A percentile compares a stretch with the other conserved stretches of the same genome.
phyloP scores from a whole-genome alignment of 2,113 vertebrate species.

The Mormyrus iriodes region DNA sequence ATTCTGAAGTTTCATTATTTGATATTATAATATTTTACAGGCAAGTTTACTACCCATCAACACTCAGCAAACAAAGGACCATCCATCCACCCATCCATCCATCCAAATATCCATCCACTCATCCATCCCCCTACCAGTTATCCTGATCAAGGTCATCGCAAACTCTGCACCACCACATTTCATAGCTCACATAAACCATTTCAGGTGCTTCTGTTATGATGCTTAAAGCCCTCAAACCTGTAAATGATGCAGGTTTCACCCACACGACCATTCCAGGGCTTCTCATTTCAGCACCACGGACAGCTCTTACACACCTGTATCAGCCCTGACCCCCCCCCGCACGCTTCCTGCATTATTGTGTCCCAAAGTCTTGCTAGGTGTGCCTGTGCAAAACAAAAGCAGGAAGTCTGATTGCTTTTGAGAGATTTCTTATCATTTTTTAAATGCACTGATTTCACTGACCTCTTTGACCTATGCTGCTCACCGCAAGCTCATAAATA shows the following conservation, averaged over 20 bases:
- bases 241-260: neutral
- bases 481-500: neutral
- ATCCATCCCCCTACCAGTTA: neutral
- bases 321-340: neutral
- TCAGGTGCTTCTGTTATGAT: neutral
- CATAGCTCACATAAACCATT: neutral
- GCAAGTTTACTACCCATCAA: neutral
- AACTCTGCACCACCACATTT: neutral
- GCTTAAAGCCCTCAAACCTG: neutral
- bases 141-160: neutral
- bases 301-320: slow-evolving; percentile 40
- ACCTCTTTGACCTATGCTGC: neutral
- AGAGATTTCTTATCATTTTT: neutral
- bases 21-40: neutral
- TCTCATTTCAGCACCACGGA: slow-evolving; percentile 56
- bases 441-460: neutral
- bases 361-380: neutral
- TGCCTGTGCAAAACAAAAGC: neutral
- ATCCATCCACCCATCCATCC: neutral
- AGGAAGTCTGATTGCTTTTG: neutral
- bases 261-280: neutral
- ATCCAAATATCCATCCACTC: neutral
- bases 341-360: neutral
- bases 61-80: neutral
- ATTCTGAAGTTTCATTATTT: neutral